phyloP scores from a whole-genome alignment of 1,140 invertebrate species.

The Drosophila obscura region DNA sequence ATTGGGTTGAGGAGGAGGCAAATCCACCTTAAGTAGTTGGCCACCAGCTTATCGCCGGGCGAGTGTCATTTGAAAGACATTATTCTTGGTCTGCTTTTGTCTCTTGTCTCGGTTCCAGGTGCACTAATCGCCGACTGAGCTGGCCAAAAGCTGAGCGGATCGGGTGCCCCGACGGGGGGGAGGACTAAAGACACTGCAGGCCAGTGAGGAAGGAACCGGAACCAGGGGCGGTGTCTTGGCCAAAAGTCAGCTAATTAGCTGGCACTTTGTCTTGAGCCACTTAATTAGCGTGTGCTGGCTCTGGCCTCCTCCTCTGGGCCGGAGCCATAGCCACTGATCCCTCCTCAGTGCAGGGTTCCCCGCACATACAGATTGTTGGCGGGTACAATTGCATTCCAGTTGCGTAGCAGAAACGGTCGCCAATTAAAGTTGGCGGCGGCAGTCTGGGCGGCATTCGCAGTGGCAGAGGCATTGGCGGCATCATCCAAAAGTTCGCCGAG shows the following conservation, averaged over 20 bases:
- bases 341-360: conserved; percentile 60
- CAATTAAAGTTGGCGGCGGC: conserved; percentile 75
- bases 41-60: conserved; percentile 55
- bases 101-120: conserved; percentile 54
- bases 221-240: conserved; percentile 38
- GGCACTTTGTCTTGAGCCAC: conserved; percentile 77
- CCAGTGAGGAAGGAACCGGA: conserved; percentile 6
- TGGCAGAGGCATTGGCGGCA: conserved; percentile 22
- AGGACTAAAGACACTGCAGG: too few relatives aligned
- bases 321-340: neutral
- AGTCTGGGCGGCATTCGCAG: conserved; percentile 32
- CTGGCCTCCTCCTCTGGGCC: neutral
- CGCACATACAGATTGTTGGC: conserved; percentile 77
- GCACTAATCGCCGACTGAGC: conserved; percentile 75
- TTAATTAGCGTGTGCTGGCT: conserved; percentile 63
- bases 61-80: conserved; percentile 68
- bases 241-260: conserved; percentile 78
- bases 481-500: conserved; percentile 68
- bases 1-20: conserved; percentile 24
- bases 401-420: conserved; percentile 78
- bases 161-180: neutral
- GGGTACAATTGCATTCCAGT: conserved; percentile 81
- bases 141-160: conserved; percentile 15
- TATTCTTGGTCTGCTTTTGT: conserved; percentile 70
- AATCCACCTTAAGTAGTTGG: conserved; percentile 68